Evolutionary conservation across 1,140 invertebrate species (phyloP).

Genomic region (Gryllus bimaculatus): DNA sequence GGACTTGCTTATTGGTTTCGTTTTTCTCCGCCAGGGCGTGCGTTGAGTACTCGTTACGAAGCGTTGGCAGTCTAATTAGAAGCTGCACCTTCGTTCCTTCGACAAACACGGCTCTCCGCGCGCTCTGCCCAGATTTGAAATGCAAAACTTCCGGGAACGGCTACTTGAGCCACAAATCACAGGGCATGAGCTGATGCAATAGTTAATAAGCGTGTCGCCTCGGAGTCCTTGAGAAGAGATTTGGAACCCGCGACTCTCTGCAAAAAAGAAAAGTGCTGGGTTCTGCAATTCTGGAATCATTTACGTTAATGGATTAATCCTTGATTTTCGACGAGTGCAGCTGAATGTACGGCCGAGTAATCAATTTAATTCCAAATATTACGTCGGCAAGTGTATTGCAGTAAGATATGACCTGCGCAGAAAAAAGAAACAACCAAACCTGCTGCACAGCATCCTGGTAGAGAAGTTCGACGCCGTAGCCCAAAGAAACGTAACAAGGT

Average conservation of each 20-base stretch:
- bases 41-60: neutral
- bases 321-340: too few species aligned
- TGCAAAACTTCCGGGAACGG: slow-evolving; percentile 2
- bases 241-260: neutral
- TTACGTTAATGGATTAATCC: too few species aligned
- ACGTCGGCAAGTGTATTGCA: too few species aligned
- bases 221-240: neutral
- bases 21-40: neutral
- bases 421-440: too few species aligned
- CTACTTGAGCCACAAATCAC: slow-evolving; percentile 1
- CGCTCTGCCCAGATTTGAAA: neutral
- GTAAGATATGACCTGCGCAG: too few species aligned
- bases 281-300: too few species aligned
- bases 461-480: neutral
- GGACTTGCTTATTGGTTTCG: neutral
- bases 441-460: too few species aligned
- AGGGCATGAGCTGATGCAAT: neutral
- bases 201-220: neutral
- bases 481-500: neutral
- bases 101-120: neutral
- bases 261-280: too few species aligned
- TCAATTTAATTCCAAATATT: too few species aligned
- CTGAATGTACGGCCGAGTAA: too few species aligned
- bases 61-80: neutral
- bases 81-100: neutral